A percentile compares a stretch with the other conserved stretches of the same genome.
These are phyloP conservation scores for Argya squamiceps DNA, from an alignment of 2,797 vertebrate genomes.

Conservation along the genomic window DNA sequence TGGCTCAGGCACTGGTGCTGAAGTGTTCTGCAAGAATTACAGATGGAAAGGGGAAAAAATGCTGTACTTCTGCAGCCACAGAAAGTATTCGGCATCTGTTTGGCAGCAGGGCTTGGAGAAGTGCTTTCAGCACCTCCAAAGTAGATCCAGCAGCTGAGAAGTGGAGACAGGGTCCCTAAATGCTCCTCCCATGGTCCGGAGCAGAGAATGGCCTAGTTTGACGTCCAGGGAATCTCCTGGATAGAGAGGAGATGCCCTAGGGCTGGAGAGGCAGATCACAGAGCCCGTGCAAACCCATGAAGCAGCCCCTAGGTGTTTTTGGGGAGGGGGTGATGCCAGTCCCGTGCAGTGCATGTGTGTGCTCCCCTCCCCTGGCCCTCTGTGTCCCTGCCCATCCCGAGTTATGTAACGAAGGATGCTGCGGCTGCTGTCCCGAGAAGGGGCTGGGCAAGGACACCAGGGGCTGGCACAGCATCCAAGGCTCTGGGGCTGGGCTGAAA, in stretches of 20 bases:
- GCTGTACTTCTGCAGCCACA: constrained; percentile 16
- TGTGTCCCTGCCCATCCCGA: not conserved
- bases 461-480: not conserved
- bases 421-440: not conserved
- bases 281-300: not conserved
- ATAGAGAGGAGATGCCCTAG: not conserved
- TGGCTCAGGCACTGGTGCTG: constrained; percentile 21
- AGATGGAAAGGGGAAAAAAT: constrained; percentile 21
- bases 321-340: not conserved
- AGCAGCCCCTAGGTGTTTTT: rapidly evolving
- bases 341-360: rapidly evolving
- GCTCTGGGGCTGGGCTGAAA: constrained; percentile 30
- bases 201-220: not conserved
- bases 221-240: not conserved
- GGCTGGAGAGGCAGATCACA: not conserved
- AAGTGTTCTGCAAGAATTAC: constrained; percentile 31
- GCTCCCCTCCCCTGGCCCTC: not conserved
- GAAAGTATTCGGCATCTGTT: not conserved
- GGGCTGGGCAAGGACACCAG: not conserved
- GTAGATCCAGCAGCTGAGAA: not conserved
- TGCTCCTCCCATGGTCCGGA: rapidly evolving
- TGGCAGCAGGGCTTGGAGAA: not conserved
- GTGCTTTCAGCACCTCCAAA: not conserved
- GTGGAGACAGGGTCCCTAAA: not conserved
- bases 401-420: constrained; percentile 34